phyloP scores from a whole-genome alignment of 2,797 vertebrate genomes.

The Pitangus sulphuratus region DNA sequence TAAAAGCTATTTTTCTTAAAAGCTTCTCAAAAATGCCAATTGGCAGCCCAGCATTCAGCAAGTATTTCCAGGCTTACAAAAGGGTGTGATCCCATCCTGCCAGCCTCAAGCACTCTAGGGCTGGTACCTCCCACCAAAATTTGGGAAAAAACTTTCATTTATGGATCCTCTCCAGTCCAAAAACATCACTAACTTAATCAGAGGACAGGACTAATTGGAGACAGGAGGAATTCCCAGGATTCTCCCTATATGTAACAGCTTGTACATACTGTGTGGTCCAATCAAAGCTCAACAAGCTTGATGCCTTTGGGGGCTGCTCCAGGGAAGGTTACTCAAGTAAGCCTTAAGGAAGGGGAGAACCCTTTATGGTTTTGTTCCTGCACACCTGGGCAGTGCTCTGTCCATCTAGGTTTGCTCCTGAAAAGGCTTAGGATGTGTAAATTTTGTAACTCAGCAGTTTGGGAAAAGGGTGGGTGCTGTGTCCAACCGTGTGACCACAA shows the following conservation, averaged over 20 bases:
- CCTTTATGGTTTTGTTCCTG: neutral
- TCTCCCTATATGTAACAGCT: accelerated
- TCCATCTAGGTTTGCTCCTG: neutral
- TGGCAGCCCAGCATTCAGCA: neutral
- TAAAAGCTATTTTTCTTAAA: neutral
- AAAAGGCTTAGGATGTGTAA: neutral
- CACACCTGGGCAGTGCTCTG: accelerated
- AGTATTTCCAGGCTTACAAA: neutral
- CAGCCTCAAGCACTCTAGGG: accelerated
- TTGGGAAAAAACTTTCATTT: neutral
- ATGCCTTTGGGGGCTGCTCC: neutral
- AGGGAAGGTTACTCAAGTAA: neutral
- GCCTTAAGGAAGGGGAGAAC: neutral
- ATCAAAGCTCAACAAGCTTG: neutral
- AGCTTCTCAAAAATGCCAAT: neutral
- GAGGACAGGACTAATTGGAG: neutral
- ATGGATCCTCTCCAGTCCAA: neutral
- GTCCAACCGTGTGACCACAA: neutral
- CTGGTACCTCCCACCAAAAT: neutral
- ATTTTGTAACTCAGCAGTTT: neutral
- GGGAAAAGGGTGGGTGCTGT: neutral
- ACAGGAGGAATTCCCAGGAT: neutral
- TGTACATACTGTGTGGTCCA: accelerated
- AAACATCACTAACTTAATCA: neutral
- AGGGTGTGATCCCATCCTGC: neutral